Evolutionary conservation across 2,797 vertebrate genomes (phyloP).

Genomic region (Aldrovandia affinis): DNA sequence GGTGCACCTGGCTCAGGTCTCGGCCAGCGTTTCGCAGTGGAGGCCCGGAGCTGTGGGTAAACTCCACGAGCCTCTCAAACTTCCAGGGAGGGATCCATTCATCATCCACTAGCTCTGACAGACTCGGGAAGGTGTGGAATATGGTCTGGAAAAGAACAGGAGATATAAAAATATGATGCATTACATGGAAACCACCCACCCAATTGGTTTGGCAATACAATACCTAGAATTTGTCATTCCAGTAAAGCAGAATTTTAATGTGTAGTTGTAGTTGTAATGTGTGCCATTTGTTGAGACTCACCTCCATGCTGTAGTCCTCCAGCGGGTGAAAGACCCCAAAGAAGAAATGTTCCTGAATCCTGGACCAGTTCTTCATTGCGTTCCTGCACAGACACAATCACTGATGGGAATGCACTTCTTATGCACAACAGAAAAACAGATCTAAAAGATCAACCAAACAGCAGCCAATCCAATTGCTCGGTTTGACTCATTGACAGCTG

Average conservation of each 20-base stretch:
- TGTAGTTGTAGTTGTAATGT: too few relatives aligned
- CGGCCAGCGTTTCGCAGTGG: constrained; percentile 68
- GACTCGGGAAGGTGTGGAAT: constrained; percentile 85
- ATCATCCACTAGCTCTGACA: constrained; percentile 88
- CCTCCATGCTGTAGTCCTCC: constrained; percentile 89
- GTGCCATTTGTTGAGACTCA: constrained; percentile 54
- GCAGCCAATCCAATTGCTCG: neutral
- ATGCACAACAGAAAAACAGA: neutral
- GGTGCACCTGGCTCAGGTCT: constrained; percentile 69
- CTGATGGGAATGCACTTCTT: neutral
- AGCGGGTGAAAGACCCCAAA: constrained; percentile 88
- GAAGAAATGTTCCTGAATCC: constrained; percentile 96
- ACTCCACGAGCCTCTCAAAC: constrained; percentile 75
- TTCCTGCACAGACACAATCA: constrained; percentile 74
- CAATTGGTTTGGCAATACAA: neutral
- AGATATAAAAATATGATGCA: neutral
- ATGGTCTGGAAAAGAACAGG: constrained; percentile 76
- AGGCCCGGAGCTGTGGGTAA: constrained; percentile 62
- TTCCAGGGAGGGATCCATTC: constrained; percentile 88
- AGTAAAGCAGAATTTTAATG: neutral
- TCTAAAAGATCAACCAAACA: neutral
- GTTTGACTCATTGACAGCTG: neutral
- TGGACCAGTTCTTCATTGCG: constrained; percentile 90
- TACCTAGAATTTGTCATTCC: neutral
- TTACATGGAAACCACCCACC: too few relatives aligned